Conservation (phyloP, 2,797 vertebrate species). For the Limosa lapponica region DNA sequence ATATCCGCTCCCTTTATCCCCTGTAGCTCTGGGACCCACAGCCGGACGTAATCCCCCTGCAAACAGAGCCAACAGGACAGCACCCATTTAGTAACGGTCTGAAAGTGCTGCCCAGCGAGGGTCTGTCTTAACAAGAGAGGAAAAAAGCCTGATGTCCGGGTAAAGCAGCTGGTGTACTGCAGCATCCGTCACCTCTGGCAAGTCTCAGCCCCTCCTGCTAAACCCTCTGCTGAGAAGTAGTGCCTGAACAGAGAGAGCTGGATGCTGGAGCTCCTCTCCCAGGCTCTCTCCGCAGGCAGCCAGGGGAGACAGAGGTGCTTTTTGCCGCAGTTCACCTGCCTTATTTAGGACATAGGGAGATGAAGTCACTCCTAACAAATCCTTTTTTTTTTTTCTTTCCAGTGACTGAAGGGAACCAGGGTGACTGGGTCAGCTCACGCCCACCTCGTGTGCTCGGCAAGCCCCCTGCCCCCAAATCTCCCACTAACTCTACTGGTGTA, state of each 20-base stretch:
- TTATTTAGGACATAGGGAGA: background rate
- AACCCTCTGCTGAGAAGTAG: background rate
- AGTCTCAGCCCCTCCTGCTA: background rate
- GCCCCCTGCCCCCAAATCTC: background rate
- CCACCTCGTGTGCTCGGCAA: background rate
- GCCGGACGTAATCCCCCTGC: constrained; percentile 83
- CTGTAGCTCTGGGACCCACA: constrained; percentile 84
- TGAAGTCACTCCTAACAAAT: background rate
- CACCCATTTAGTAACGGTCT: background rate
- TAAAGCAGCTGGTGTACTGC: background rate
- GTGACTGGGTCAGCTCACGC: background rate
- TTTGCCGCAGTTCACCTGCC: background rate
- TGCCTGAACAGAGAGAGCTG: background rate
- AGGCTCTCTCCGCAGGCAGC: background rate
- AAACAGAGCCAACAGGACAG: background rate
- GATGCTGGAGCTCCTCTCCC: background rate
- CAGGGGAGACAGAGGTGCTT: background rate
- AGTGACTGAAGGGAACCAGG: background rate
- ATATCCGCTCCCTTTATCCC: constrained; percentile 77
- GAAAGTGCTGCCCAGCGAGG: background rate
- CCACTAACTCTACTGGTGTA: background rate
- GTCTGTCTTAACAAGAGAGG: background rate
- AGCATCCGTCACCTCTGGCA: background rate
- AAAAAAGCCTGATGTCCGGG: background rate
- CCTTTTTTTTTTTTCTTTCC: background rate